These are phyloP conservation scores for Coelopa frigida DNA, from an alignment of 1,140 invertebrate species.

Conservation along the genomic window DNA sequence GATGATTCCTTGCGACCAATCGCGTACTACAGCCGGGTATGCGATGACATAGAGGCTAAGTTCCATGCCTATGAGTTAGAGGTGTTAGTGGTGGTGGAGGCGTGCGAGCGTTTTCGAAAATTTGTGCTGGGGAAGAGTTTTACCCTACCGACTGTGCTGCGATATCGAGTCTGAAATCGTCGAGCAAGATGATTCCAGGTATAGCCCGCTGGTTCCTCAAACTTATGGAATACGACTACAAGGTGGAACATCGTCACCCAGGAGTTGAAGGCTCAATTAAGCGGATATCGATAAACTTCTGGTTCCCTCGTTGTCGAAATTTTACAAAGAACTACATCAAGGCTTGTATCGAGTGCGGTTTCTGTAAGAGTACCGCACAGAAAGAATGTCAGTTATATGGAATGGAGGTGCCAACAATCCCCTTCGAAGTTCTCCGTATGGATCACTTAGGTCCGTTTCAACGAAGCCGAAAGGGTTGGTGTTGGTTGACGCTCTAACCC, in stretches of 20 bases:
- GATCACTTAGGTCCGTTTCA: conserved; percentile 24
- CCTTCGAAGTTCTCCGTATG: conserved; percentile 19
- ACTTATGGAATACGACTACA: conserved; percentile 12
- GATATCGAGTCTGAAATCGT: conserved; percentile 34
- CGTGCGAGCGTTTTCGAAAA: conserved; percentile 29
- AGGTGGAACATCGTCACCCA: conserved; percentile 6
- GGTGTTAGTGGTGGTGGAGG: conserved; percentile 26
- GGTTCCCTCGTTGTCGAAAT: neutral
- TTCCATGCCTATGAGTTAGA: conserved; percentile 42
- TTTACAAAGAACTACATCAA: conserved; percentile 2
- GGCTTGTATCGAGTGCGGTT: conserved; percentile 4
- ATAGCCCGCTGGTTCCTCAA: conserved; percentile 20
- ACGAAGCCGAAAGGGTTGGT: conserved; percentile 5
- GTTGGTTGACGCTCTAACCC: conserved; percentile 11
- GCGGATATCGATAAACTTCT: conserved; percentile 1
- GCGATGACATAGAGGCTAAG: conserved; percentile 16
- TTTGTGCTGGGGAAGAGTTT: conserved; percentile 37
- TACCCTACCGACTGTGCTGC: conserved; percentile 40
- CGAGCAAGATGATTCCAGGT: conserved; percentile 34
- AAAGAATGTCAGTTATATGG: conserved; percentile 20
- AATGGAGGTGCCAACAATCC: conserved; percentile 15
- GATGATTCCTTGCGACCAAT: conserved; percentile 11
- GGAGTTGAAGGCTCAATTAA: neutral
- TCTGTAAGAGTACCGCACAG: too few relatives aligned
- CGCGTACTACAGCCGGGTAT: conserved; percentile 1